Percentiles rank a stretch among this genome's conserved stretches.
Evolutionary conservation across 2,113 vertebrate species (phyloP).

Genomic region (Gorilla gorilla): DNA sequence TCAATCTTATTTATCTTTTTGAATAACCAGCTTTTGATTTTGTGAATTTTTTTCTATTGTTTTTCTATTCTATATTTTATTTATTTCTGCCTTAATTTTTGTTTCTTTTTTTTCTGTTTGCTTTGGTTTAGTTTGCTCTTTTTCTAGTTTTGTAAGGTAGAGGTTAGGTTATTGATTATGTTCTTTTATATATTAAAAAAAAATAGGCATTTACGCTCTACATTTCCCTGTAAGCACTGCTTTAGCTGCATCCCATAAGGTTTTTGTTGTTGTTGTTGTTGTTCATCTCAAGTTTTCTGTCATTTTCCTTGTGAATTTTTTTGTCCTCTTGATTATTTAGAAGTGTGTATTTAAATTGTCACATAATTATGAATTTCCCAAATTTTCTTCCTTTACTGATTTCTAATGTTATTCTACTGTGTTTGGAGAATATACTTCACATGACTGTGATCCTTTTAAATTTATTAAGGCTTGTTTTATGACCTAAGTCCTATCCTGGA

Average conservation of each 20-base stretch:
- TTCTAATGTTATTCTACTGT: not conserved
- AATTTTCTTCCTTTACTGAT: not conserved
- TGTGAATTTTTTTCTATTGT: not conserved
- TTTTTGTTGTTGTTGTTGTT: not conserved
- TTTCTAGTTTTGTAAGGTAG: not conserved
- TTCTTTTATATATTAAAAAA: not conserved
- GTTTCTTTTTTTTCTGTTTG: not conserved
- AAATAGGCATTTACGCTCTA: not conserved
- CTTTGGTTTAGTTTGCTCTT: not conserved
- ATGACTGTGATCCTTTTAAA: not conserved
- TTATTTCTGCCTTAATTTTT: not conserved
- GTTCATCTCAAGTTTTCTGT: not conserved
- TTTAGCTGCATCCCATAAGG: not conserved
- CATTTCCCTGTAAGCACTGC: not conserved
- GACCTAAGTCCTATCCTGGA: not conserved
- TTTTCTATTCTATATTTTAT: not conserved
- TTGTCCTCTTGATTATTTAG: not conserved
- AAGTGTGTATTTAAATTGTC: not conserved
- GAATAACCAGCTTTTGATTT: not conserved
- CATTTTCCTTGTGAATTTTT: not conserved
- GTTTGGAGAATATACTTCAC: not conserved
- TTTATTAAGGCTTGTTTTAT: not conserved
- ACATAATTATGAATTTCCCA: not conserved
- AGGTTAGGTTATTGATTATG: not conserved
- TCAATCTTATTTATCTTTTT: not conserved